These are phyloP conservation scores for Tragelaphus scriptus DNA, from an alignment of 2,113 vertebrate genomes.

Conservation along the genomic window DNA sequence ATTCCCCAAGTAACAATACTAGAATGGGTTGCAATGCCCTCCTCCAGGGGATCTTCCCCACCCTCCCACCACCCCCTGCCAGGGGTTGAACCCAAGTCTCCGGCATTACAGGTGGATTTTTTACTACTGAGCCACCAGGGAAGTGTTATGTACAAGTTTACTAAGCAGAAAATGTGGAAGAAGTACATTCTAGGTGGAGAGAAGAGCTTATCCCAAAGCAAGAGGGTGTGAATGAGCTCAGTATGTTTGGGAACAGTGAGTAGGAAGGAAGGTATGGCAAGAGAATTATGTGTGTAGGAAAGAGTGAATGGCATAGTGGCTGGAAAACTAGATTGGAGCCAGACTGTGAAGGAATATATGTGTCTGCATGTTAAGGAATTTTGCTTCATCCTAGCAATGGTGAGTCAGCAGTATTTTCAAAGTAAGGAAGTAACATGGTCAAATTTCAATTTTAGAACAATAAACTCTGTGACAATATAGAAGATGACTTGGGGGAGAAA, in stretches of 20 bases:
- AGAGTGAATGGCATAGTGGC: not conserved
- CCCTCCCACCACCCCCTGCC: accelerated
- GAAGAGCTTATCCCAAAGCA: not conserved
- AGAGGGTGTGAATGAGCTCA: not conserved
- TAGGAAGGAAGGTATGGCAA: not conserved
- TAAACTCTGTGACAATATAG: not conserved
- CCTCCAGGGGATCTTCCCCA: not conserved
- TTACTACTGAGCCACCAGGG: not conserved
- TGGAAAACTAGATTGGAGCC: not conserved
- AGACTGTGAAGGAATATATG: not conserved
- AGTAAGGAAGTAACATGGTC: not conserved
- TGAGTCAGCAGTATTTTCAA: conserved; percentile 22
- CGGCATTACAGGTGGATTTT: not conserved
- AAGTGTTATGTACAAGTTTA: not conserved
- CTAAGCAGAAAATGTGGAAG: not conserved
- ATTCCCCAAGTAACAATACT: not conserved
- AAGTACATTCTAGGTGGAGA: not conserved
- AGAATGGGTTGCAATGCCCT: not conserved
- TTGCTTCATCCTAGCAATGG: not conserved
- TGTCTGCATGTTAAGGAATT: not conserved
- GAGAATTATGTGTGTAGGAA: not conserved
- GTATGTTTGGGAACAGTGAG: not conserved
- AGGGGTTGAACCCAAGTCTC: not conserved
- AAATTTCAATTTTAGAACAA: not conserved
- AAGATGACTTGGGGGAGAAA: not conserved